phyloP scores from a whole-genome alignment of 2,888 invertebrate genomes.

The Leptarthrus brevirostris region DNA sequence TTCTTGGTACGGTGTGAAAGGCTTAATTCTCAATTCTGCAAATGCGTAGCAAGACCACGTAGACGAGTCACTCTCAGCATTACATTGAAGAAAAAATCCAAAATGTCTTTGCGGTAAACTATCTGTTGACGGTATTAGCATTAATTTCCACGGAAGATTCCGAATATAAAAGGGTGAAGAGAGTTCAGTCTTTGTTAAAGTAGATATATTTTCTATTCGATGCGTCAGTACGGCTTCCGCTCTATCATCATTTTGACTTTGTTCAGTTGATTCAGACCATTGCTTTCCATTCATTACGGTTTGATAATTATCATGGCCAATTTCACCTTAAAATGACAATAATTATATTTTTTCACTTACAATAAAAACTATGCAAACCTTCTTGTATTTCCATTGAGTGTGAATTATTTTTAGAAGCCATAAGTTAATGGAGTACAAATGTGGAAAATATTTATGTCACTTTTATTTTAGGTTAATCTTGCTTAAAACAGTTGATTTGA shows the following conservation, averaged over 20 bases:
- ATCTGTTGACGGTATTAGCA: constrained; percentile 82
- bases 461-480: too few relatives aligned
- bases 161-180: constrained; percentile 91
- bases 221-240: constrained; percentile 91
- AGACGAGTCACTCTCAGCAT: constrained; percentile 94
- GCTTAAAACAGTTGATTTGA: too few relatives aligned
- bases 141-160: constrained; percentile 97
- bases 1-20: constrained; percentile 84
- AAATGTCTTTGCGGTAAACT: constrained; percentile 70
- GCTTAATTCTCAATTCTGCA: constrained; percentile 87
- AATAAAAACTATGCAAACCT: neutral
- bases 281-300: neutral
- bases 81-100: constrained; percentile 90
- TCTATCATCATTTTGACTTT: constrained; percentile 74
- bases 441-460: too few relatives aligned
- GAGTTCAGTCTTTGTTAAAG: constrained; percentile 82
- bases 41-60: constrained; percentile 97
- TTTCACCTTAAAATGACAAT: neutral
- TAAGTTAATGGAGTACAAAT: too few relatives aligned
- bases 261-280: neutral
- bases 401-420: neutral
- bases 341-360: neutral
- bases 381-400: neutral
- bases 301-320: neutral
- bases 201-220: constrained; percentile 86